phyloP scores from a whole-genome alignment of 92 coral and sea anemone genomes.

The Epizoanthus illoricatus region DNA sequence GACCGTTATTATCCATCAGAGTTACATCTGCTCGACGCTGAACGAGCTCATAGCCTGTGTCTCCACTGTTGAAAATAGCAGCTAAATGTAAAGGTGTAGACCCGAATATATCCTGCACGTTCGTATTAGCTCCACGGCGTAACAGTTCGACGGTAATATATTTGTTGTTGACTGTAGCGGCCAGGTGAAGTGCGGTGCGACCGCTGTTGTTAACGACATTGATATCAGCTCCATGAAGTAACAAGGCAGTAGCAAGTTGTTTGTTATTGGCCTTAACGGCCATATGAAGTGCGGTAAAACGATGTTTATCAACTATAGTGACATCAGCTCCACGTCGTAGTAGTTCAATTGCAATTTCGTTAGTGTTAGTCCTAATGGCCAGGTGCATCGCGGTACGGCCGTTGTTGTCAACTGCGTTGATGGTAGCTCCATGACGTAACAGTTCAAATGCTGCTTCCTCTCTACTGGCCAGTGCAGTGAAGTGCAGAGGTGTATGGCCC shows the following conservation, averaged over 20 bases:
- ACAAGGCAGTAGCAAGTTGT: background rate
- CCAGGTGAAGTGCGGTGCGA: background rate
- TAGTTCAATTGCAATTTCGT: background rate
- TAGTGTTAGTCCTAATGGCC: background rate
- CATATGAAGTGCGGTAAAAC: background rate
- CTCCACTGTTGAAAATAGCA: background rate
- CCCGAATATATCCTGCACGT: slow-evolving; percentile 7
- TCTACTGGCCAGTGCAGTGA: background rate
- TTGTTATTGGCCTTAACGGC: background rate
- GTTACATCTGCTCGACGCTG: slow-evolving; percentile 13
- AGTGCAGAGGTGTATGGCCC: background rate
- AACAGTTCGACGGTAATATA: slow-evolving; percentile 11
- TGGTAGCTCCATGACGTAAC: background rate
- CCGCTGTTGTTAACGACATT: background rate
- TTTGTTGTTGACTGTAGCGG: background rate
- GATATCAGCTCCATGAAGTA: background rate
- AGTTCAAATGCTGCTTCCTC: background rate
- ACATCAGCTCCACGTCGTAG: slow-evolving; percentile 3
- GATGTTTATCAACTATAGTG: background rate
- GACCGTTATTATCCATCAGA: slow-evolving; percentile 7
- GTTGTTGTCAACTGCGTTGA: background rate
- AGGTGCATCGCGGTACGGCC: background rate
- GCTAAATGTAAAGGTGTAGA: slow-evolving; percentile 21
- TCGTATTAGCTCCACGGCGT: slow-evolving; percentile 11
- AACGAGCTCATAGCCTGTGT: background rate